Conservation (phyloP, 2,113 vertebrate species). For the Zosterops lateralis region DNA sequence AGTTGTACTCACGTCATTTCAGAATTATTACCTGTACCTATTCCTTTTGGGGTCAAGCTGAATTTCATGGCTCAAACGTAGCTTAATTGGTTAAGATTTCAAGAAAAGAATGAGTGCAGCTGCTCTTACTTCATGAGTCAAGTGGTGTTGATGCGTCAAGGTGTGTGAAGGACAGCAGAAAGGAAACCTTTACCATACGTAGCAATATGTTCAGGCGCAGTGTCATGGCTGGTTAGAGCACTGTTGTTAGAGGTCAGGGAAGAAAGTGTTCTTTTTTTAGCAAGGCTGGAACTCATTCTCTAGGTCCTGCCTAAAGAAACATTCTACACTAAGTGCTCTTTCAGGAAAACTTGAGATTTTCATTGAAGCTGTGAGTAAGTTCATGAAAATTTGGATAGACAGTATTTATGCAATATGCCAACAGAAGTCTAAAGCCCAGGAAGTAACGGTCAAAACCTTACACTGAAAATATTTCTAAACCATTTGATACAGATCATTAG, state of each 20-base stretch:
- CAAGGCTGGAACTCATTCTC: neutral
- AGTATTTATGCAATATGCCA: neutral
- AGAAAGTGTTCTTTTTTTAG: neutral
- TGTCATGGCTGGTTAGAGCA: neutral
- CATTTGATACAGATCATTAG: neutral
- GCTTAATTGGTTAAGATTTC: neutral
- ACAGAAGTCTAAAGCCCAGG: neutral
- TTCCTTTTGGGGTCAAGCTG: neutral
- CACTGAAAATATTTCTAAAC: neutral
- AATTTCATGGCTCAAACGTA: neutral
- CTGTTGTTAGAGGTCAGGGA: neutral
- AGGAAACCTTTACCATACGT: neutral
- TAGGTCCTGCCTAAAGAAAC: neutral
- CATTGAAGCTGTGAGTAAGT: neutral
- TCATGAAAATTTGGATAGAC: neutral
- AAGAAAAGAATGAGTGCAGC: neutral
- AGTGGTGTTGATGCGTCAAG: neutral
- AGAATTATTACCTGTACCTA: neutral
- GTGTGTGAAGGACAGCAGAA: neutral
- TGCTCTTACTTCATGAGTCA: neutral
- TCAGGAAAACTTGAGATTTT: neutral
- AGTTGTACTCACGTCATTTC: rapidly evolving
- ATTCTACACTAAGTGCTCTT: neutral
- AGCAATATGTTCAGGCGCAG: neutral
- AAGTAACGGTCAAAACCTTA: neutral